phyloP scores from a whole-genome alignment of 1,140 invertebrate genomes.

The Eurosta solidaginis region DNA sequence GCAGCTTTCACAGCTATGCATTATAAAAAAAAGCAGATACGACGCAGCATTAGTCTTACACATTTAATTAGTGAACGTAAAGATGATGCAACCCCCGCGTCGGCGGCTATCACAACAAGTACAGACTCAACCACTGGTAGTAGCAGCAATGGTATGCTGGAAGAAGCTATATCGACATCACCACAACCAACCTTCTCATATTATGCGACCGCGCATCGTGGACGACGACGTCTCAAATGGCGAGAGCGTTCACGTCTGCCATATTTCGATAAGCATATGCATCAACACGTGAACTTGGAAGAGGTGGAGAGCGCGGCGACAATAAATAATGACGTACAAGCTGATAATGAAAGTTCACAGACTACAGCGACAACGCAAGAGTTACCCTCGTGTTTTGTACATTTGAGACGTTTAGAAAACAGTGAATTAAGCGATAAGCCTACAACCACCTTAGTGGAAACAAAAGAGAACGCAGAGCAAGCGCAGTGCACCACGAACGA shows the following conservation, averaged over 20 bases:
- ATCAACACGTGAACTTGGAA: no score
- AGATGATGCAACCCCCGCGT: neutral
- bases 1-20: slow-evolving; percentile 1
- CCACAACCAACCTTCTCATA: neutral
- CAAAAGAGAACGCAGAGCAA: no score
- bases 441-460: no score
- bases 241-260: neutral
- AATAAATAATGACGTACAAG: neutral
- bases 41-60: neutral
- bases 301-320: neutral
- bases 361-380: neutral
- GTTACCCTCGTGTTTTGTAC: slow-evolving; percentile 6
- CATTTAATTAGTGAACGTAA: neutral
- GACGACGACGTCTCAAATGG: slow-evolving; percentile 1
- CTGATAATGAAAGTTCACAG: neutral
- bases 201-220: slow-evolving; percentile 3
- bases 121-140: neutral
- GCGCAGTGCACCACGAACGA: no score
- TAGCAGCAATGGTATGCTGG: neutral
- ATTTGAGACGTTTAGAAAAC: neutral
- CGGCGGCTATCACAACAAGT: no score
- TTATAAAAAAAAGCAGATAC: slow-evolving; percentile 1
- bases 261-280: neutral
- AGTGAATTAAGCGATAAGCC: neutral
- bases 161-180: neutral